Base-by-base conservation (phyloP, 2,113 vertebrate species). In the Diglossa brunneiventris region DNA sequence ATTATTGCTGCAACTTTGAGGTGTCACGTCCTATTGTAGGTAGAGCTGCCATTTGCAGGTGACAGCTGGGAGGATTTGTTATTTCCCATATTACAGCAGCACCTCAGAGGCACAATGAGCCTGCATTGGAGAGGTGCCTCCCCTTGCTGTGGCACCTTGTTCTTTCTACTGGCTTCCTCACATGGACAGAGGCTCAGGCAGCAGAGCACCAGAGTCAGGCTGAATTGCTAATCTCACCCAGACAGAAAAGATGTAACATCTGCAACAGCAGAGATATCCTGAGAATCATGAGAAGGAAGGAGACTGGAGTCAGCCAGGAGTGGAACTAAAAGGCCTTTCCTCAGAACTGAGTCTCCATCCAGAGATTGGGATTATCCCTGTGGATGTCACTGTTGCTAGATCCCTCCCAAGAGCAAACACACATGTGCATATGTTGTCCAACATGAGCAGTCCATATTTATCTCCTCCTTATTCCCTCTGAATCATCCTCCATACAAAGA, bases 141-240 rank as follows among this genome's bases (percentile, higher is more conserved):
- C 39, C 26, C 30, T 73, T 0, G 0, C 33, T 47, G 42, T 19
- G 53, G 52, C 52, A 74, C 56, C n/a, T 46, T 6, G 9, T 9
- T 44, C 46, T 33, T 67, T 63, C 42, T 28, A 21, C 47, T 63
- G 55, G n/a, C 39, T 59, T 26, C 1, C 56, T 59, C 9, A 35
- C 1, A 0, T 27, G 83, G 33, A 80, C 27, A 0, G 0, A 82
- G 39, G 33, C 52, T 79, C 0, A 0, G 41, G 49, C 83, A 72
- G 63, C 2, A 15, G 20, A 61, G 76, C 49, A 73, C 19, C 31
- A 37, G 19, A 47, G 30, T 24, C 37, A 56, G n/a, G 23, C 33
- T 63, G 61, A 90, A 53, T 33, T 59, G 55, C 23, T 68, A 5
- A 68, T 52, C 31, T 83, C 37, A 42, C 49, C 30, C 82, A 83